Percentiles rank a stretch among this genome's conserved stretches.
Conservation (phyloP, 2,888 invertebrate species). For the Temnothorax rugatulus region DNA sequence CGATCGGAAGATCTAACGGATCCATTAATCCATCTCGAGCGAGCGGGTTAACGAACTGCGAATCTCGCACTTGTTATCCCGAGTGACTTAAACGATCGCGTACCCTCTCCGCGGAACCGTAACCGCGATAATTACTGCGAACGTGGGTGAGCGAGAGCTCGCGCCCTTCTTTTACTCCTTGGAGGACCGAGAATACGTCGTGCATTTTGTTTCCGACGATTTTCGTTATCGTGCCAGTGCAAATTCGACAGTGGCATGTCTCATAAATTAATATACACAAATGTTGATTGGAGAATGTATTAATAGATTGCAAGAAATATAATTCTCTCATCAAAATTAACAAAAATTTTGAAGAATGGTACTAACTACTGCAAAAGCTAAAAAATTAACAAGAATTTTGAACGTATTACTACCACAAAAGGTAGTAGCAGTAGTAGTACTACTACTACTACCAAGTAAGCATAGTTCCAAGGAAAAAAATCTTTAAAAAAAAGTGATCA, state of each 20-base stretch:
- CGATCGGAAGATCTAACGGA: conserved; percentile 54
- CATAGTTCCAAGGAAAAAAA: too few species aligned
- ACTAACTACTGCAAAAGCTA: too few species aligned
- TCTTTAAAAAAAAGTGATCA: too few species aligned
- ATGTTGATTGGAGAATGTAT: neutral
- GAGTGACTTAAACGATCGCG: conserved; percentile 54
- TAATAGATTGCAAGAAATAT: neutral
- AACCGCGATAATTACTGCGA: conserved; percentile 53
- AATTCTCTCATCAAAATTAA: neutral
- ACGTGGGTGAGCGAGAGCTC: conserved; percentile 27
- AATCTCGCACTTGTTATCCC: conserved; percentile 51
- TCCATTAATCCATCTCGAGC: conserved; percentile 40
- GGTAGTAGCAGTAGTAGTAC: too few species aligned
- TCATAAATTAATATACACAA: conserved; percentile 14
- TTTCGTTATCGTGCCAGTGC: neutral
- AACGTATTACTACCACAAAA: too few species aligned
- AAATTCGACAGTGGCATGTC: neutral
- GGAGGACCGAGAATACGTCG: neutral
- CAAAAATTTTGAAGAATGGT: too few species aligned
- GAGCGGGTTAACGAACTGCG: conserved; percentile 54
- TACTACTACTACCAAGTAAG: too few species aligned
- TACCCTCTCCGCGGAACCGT: conserved; percentile 3
- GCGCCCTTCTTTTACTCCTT: conserved; percentile 28
- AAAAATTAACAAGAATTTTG: too few species aligned
- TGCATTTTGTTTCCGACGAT: neutral